phyloP scores from a whole-genome alignment of 2,888 invertebrate species.

The Homarus gammarus region DNA sequence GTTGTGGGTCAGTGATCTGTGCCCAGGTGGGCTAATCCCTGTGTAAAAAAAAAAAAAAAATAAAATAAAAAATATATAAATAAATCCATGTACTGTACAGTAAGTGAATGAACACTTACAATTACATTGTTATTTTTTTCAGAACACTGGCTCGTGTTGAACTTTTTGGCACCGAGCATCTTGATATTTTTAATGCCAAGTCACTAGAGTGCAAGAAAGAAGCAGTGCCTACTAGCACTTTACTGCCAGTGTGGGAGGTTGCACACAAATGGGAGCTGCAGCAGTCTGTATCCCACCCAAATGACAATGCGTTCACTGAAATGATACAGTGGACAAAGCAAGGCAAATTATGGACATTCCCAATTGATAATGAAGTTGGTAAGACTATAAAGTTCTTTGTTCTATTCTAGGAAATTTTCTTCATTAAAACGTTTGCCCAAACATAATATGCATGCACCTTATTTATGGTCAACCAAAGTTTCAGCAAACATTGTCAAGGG shows the following conservation, averaged over 20 bases:
- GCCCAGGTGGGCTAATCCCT: too few relatives aligned
- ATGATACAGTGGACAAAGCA: slow-evolving; percentile 95
- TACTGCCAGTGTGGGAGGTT: slow-evolving; percentile 82
- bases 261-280: slow-evolving; percentile 85
- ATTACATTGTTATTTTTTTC: background rate
- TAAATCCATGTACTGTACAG: too few relatives aligned
- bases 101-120: too few relatives aligned
- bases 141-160: slow-evolving; percentile 30
- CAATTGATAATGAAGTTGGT: slow-evolving; percentile 98
- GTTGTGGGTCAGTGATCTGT: too few relatives aligned
- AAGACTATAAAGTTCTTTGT: background rate
- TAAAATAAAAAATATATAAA: too few relatives aligned
- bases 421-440: too few relatives aligned
- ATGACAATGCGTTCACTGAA: slow-evolving; percentile 94
- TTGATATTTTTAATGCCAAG: slow-evolving; percentile 58
- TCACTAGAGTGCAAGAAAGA: background rate
- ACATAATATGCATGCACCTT: too few relatives aligned
- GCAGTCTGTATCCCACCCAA: slow-evolving; percentile 85
- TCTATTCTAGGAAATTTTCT: too few relatives aligned
- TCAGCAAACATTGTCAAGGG: too few relatives aligned
- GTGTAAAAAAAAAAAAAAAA: too few relatives aligned
- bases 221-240: background rate
- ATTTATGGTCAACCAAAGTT: too few relatives aligned
- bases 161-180: slow-evolving; percentile 41
- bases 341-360: slow-evolving; percentile 97